Conservation (phyloP, 2,113 vertebrate genomes). For the Dromaius novaehollandiae region DNA sequence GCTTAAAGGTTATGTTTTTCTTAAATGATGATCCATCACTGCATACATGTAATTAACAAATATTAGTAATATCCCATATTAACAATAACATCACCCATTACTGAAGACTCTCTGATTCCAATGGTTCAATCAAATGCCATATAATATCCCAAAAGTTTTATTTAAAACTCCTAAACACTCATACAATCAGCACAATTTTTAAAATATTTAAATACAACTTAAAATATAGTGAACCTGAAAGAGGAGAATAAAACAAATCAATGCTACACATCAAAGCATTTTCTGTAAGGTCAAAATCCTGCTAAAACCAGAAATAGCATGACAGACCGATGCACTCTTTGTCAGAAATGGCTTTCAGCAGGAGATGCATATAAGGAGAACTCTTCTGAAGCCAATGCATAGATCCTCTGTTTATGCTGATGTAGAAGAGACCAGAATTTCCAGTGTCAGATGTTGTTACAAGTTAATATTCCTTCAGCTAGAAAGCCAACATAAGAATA, state of each 20-base stretch:
- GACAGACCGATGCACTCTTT: neutral
- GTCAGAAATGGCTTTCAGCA: neutral
- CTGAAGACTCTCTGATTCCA: neutral
- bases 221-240: neutral
- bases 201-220: neutral
- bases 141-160: neutral
- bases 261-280: neutral
- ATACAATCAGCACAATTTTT: fast-evolving
- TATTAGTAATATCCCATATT: neutral
- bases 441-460: neutral
- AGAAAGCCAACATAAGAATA: neutral
- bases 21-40: neutral
- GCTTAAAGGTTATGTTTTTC: neutral
- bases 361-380: neutral
- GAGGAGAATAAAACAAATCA: neutral
- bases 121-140: neutral
- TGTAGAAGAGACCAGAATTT: neutral
- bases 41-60: neutral
- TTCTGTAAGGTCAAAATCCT: neutral
- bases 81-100: neutral
- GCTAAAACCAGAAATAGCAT: neutral
- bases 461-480: neutral
- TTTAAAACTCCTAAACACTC: neutral
- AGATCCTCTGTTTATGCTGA: neutral
- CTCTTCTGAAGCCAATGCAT: neutral